Evolutionary conservation across 2,888 invertebrate genomes (phyloP).

Genomic region (Meloe dianella): DNA sequence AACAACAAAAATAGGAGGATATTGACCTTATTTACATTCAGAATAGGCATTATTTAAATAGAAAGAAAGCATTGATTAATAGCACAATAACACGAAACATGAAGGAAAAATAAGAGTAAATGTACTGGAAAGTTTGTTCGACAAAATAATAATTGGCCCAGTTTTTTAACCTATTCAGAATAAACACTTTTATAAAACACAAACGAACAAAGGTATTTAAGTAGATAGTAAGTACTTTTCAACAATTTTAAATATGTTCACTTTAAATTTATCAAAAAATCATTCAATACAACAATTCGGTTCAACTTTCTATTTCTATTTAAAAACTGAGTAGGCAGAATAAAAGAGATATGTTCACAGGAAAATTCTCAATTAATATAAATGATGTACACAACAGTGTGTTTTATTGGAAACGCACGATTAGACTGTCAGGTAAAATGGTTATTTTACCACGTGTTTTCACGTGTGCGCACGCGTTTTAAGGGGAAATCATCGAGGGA

Average conservation of each 20-base stretch:
- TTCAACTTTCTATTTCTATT: too few species aligned
- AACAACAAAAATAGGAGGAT: background rate
- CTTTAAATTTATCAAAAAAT: background rate
- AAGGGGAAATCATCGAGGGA: background rate
- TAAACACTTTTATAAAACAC: conserved; percentile 1
- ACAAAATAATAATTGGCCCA: conserved; percentile 26
- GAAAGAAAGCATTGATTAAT: conserved; percentile 1
- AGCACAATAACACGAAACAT: background rate
- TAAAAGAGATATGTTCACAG: background rate
- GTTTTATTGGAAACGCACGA: conserved; percentile 35
- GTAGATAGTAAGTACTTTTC: background rate
- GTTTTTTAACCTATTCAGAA: conserved; percentile 15
- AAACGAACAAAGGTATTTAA: background rate
- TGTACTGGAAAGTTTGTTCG: conserved; percentile 27
- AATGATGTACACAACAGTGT: conserved; percentile 8
- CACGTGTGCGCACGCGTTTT: conserved; percentile 39
- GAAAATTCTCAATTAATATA: background rate
- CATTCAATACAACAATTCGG: background rate
- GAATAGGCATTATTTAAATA: background rate
- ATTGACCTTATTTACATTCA: background rate
- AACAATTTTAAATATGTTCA: conserved; percentile 7
- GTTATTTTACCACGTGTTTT: conserved; percentile 41
- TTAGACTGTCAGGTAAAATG: conserved; percentile 43
- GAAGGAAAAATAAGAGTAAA: conserved; percentile 4
- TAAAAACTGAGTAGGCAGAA: background rate